Base-by-base conservation (phyloP, 2,113 vertebrate genomes). In the Calidris pygmaea region DNA sequence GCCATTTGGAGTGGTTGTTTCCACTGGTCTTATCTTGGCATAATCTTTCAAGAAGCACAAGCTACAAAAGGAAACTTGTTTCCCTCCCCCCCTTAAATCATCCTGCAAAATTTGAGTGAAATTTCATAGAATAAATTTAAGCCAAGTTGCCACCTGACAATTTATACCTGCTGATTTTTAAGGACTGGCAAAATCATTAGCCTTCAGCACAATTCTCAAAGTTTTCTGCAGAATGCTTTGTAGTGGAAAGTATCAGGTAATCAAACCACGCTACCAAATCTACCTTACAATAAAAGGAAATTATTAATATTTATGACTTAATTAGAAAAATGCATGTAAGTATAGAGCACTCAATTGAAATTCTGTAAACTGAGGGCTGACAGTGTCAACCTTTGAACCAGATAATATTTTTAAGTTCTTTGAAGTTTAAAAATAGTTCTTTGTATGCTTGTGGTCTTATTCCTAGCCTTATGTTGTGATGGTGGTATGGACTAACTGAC, bases 1-100 rank as follows among this genome's bases (percentile, higher is more conserved):
- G 14, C 10, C 34, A 41, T 56, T 48, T 58, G 62, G 13, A 63
- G n/a, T 37, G 8, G 3, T 32, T 94, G 4, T 75, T 93, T 81
- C 0, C 0, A 62, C 18, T 17, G 9, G 10, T 7, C 7, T 68
- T 68, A 37, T 14, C 19, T 41, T 20, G 12, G 11, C 24, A 62
- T 77, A 84, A 50, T 67, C 37, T 89, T 62, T 41, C 22, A 62
- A 34, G 32, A 60, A 68, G 6, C 4, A 30, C 32, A 66, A 88
- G 24, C 19, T 73, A 41, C 45, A 52, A 27, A 73, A 62, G 14
- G 5, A 84, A 86, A 89, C 26, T 6, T 7, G 0, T n/a, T 74
- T 75, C 5, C 1, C 7, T 39, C 7, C 10, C 85, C 24, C 9
- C 16, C 22, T 77, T 34, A 74, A 70, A 53, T 27, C 2, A 50